Conservation (phyloP, 2,888 invertebrate genomes). For the Stictocephala bisonia region DNA sequence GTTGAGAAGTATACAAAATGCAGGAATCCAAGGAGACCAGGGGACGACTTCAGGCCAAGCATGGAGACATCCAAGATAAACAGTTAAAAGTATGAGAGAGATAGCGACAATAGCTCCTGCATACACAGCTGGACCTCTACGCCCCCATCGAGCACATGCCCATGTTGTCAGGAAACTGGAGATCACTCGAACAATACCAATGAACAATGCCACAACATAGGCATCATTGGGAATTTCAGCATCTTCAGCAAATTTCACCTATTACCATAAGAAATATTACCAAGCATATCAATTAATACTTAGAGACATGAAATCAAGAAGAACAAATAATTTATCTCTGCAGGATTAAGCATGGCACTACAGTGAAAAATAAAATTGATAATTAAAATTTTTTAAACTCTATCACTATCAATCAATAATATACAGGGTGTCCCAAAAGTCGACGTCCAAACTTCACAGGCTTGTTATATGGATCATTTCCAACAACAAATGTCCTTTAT, state of each 20-base stretch:
- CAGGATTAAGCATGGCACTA: too few species aligned
- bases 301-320: background rate
- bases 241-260: slow-evolving; percentile 34
- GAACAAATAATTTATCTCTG: background rate
- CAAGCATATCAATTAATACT: background rate
- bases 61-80: background rate
- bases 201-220: slow-evolving; percentile 37
- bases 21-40: slow-evolving; percentile 41
- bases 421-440: too few species aligned
- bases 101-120: slow-evolving; percentile 70
- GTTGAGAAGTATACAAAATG: slow-evolving; percentile 36
- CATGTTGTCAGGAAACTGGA: slow-evolving; percentile 43
- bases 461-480: too few species aligned
- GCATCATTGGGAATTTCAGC: slow-evolving; percentile 38
- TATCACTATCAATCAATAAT: too few species aligned
- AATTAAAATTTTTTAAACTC: background rate
- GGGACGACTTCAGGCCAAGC: background rate
- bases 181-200: slow-evolving; percentile 30
- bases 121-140: slow-evolving; percentile 54
- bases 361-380: too few species aligned
- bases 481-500: too few species aligned
- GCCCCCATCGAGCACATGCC: slow-evolving; percentile 8
- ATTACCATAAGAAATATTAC: background rate
- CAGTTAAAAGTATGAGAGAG: slow-evolving; percentile 63
- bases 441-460: too few species aligned